Conservation (phyloP, 1,140 invertebrate genomes). For the Lepidurus packardi region DNA sequence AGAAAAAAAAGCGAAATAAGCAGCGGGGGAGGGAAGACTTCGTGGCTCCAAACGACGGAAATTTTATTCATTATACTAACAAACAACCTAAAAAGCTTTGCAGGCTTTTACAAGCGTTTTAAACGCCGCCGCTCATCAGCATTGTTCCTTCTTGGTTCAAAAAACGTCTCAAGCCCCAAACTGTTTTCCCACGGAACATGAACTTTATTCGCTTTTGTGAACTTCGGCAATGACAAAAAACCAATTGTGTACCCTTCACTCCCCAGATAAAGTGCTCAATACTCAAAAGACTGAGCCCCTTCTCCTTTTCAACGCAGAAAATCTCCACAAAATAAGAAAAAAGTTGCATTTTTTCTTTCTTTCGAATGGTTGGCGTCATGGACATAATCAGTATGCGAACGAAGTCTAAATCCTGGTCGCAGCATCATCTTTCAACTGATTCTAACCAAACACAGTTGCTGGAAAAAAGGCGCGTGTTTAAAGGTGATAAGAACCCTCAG, state of each 20-base stretch:
- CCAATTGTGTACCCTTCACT: conserved; percentile 13
- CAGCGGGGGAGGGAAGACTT: background rate
- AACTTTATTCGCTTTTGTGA: background rate
- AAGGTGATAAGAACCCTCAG: background rate
- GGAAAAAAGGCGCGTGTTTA: background rate
- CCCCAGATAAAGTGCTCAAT: conserved; percentile 5
- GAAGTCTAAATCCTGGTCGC: background rate
- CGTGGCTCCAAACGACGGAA: background rate
- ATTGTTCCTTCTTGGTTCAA: background rate
- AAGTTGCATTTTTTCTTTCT: background rate
- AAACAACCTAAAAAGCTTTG: background rate
- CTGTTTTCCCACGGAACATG: conserved; percentile 7
- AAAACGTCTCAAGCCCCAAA: conserved; percentile 14
- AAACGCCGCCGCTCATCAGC: conserved; percentile 1
- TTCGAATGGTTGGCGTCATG: background rate
- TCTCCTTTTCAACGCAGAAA: background rate
- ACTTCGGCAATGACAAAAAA: background rate
- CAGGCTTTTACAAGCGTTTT: background rate
- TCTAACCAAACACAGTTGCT: background rate
- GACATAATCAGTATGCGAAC: background rate
- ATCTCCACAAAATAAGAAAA: background rate
- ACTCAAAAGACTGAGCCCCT: background rate
- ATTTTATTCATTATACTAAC: background rate
- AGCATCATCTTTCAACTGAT: background rate
- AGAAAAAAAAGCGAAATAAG: background rate